Evolutionary conservation across 2,888 invertebrate genomes (phyloP).

Genomic region (Anoplius nigerrimus): DNA sequence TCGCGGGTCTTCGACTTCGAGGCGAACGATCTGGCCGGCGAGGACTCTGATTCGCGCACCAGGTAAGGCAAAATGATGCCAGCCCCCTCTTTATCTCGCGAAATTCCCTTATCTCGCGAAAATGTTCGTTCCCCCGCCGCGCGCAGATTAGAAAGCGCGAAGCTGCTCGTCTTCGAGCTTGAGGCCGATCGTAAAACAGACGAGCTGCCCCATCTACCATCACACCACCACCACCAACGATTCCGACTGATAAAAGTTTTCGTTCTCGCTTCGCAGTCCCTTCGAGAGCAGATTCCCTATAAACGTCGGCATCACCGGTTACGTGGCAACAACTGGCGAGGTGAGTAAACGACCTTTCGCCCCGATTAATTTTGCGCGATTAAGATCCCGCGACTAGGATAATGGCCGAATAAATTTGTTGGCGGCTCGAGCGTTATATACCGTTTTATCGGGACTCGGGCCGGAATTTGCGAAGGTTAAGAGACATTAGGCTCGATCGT

Average conservation of each 20-base stretch:
- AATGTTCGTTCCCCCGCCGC: slow-evolving; percentile 10
- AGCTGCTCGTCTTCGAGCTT: no score
- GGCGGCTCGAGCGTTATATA: no score
- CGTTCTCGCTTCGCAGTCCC: slow-evolving; percentile 77
- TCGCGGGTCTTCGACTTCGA: slow-evolving; percentile 96
- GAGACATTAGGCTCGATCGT: no score
- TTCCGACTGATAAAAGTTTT: slow-evolving; percentile 57
- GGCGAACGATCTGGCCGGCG: slow-evolving; percentile 89
- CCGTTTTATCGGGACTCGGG: no score
- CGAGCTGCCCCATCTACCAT: no score
- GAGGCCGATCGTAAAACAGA: neutral
- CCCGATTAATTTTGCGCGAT: no score
- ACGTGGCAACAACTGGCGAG: slow-evolving; percentile 96
- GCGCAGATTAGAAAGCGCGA: no score
- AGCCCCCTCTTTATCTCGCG: no score
- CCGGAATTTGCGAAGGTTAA: no score
- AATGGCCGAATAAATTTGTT: no score
- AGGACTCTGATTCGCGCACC: slow-evolving; percentile 87
- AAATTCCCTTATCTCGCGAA: slow-evolving; percentile 19
- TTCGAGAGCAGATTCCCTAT: slow-evolving; percentile 96
- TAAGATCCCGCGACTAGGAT: no score
- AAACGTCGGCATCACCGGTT: slow-evolving; percentile 95
- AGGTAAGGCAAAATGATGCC: slow-evolving; percentile 77
- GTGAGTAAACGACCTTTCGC: slow-evolving; percentile 76
- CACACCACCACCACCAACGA: slow-evolving; percentile 25